Conservation (phyloP, 92 coral and sea anemone genomes). For the Parazoanthus atlanticus region DNA sequence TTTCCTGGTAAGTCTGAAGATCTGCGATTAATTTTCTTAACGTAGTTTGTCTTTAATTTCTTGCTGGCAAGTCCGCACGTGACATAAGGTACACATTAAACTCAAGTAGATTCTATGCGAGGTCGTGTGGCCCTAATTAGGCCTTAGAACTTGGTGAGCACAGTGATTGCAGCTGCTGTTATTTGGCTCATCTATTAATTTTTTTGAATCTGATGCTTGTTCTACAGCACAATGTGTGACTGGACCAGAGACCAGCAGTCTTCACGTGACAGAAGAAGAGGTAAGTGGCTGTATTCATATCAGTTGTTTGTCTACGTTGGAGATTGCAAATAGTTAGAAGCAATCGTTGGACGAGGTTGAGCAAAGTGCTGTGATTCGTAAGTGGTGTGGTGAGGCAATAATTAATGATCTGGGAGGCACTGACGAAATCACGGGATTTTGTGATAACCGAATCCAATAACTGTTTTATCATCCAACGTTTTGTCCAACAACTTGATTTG, state of each 20-base stretch:
- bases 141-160: no score
- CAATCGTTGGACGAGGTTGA: no score
- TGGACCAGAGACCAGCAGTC: constrained; percentile 65
- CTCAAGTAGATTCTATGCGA: background rate
- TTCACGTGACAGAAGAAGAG: constrained; percentile 67
- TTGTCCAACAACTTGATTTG: no score
- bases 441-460: no score
- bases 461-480: no score
- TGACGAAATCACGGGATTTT: no score
- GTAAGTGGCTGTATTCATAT: background rate
- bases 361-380: no score
- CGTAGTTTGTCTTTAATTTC: background rate
- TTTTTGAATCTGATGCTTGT: background rate
- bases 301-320: background rate
- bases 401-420: no score
- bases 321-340: no score
- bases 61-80: background rate
- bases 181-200: no score
- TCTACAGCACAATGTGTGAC: constrained; percentile 77
- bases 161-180: no score
- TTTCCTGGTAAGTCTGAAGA: constrained; percentile 81
- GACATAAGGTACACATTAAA: background rate
- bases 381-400: no score
- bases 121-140: background rate
- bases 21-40: background rate